phyloP scores from a whole-genome alignment of 2,113 vertebrate genomes.

The Calypte anna region DNA sequence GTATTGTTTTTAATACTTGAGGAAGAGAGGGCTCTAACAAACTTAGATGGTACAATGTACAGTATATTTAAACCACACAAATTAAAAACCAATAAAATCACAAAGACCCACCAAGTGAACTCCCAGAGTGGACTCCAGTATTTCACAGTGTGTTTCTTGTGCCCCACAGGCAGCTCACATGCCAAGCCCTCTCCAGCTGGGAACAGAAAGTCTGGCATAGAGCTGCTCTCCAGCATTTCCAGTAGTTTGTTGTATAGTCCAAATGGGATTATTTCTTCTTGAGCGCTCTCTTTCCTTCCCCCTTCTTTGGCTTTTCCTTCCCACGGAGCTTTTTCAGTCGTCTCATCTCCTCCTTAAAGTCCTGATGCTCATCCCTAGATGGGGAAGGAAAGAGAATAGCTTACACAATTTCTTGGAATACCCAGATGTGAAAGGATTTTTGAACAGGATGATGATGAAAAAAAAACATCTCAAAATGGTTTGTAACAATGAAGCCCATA shows the following conservation, averaged over 20 bases:
- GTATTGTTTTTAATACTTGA: not conserved
- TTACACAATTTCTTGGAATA: not conserved
- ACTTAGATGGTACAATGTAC: not conserved
- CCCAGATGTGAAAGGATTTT: not conserved
- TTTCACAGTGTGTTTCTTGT: not conserved
- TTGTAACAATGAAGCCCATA: not conserved
- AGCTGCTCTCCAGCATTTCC: not conserved
- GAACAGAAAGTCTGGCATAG: not conserved
- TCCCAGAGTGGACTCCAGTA: not conserved
- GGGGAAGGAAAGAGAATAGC: not conserved
- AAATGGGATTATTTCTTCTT: conserved; percentile 84
- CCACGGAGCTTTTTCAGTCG: conserved; percentile 91
- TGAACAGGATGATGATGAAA: not conserved
- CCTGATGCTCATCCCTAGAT: conserved; percentile 93
- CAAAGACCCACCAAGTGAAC: not conserved
- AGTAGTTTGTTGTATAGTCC: not conserved
- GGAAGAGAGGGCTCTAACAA: not conserved
- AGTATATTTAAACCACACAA: not conserved
- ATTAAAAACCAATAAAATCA: not conserved
- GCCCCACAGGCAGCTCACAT: fast-evolving
- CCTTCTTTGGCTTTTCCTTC: conserved; percentile 92
- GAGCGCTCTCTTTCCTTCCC: conserved; percentile 91
- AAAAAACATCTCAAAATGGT: not conserved
- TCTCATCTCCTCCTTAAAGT: conserved; percentile 94
- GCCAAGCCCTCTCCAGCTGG: not conserved